Evolutionary conservation across 2,797 vertebrate species (phyloP).

Genomic region (Oreochromis grahami): DNA sequence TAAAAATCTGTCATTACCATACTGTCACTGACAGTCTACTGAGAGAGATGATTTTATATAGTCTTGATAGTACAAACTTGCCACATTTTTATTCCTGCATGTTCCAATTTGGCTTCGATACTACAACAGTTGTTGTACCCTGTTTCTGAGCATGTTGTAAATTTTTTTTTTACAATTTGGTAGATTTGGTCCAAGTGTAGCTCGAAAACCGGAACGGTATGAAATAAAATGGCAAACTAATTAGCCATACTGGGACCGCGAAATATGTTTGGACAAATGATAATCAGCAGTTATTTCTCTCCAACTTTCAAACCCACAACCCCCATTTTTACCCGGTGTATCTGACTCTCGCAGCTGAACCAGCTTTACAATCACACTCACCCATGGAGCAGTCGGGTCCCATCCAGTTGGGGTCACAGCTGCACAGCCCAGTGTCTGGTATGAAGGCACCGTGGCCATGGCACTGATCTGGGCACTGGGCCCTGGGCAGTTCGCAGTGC

Average conservation of each 20-base stretch:
- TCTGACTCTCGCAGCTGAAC: background rate
- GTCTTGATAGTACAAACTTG: slow-evolving; percentile 11
- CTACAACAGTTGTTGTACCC: slow-evolving; percentile 31
- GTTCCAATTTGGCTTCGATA: slow-evolving; percentile 31
- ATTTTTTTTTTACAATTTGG: slow-evolving; percentile 3
- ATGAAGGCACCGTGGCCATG: slow-evolving; percentile 97
- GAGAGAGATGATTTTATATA: slow-evolving; percentile 20
- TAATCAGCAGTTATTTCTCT: background rate
- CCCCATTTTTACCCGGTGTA: background rate
- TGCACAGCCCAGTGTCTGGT: slow-evolving; percentile 92
- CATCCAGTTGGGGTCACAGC: slow-evolving; percentile 98
- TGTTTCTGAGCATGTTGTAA: slow-evolving; percentile 29
- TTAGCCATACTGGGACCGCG: slow-evolving; percentile 16
- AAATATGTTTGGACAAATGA: background rate
- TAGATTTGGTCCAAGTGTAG: slow-evolving; percentile 25
- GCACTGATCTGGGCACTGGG: slow-evolving; percentile 97
- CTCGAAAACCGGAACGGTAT: slow-evolving; percentile 30
- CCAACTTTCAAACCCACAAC: background rate
- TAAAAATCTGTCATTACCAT: slow-evolving; percentile 28
- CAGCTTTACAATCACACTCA: slow-evolving; percentile 60
- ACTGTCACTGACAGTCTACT: slow-evolving; percentile 10
- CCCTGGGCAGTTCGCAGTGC: slow-evolving; percentile 90
- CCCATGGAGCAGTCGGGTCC: slow-evolving; percentile 97
- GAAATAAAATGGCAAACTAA: slow-evolving; percentile 44
- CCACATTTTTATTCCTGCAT: slow-evolving; percentile 19